Evolutionary conservation across 2,113 vertebrate genomes (phyloP).

Genomic region (Sula dactylatra): DNA sequence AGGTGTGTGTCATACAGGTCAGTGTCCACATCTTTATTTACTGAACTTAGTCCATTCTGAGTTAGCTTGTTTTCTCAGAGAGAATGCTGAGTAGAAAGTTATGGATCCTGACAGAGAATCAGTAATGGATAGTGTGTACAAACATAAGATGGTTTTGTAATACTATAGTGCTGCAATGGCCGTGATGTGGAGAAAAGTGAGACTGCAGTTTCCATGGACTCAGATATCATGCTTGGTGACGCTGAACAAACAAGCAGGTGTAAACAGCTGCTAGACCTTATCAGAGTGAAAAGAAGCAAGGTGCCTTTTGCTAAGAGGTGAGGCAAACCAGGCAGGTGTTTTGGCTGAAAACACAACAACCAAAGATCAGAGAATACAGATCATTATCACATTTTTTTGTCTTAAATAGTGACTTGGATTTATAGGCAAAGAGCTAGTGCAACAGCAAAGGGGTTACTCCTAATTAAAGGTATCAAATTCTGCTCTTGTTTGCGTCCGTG

Average conservation of each 20-base stretch:
- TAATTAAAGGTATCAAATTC: not conserved
- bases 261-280: conserved; percentile 21
- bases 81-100: not conserved
- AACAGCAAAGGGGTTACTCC: not conserved
- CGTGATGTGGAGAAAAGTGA: conserved; percentile 5
- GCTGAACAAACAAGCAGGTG: not conserved
- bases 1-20: not conserved
- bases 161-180: not conserved
- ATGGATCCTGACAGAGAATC: not conserved
- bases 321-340: not conserved
- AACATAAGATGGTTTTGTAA: not conserved
- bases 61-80: not conserved
- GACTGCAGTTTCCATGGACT: not conserved
- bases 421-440: not conserved
- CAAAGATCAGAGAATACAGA: not conserved
- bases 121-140: not conserved
- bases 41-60: not conserved
- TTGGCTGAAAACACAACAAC: not conserved
- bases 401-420: not conserved
- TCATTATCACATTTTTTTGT: not conserved
- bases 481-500: not conserved
- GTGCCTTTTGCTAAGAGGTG: not conserved
- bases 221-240: not conserved
- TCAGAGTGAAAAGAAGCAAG: not conserved
- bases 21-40: not conserved